Percentiles rank a stretch among this genome's conserved stretches.
Conservation (phyloP, 1,140 invertebrate species). For the Riptortus pedestris region DNA sequence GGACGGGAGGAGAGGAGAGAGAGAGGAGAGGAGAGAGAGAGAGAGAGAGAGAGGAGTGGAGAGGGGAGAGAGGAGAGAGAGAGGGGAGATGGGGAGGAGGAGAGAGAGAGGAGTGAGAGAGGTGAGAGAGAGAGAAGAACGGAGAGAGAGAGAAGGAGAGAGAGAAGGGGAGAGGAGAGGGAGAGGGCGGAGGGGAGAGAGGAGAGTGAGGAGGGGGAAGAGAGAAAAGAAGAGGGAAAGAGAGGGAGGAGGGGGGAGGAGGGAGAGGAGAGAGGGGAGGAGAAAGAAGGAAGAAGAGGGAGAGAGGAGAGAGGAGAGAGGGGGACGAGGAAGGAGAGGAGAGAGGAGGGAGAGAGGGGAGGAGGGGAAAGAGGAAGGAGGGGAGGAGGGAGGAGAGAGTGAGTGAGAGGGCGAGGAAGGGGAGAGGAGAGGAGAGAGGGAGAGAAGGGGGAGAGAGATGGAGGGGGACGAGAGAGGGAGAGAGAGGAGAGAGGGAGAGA, state of each 20-base stretch:
- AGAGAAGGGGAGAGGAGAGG: neutral
- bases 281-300: neutral
- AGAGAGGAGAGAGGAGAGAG: neutral
- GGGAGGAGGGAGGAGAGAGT: neutral
- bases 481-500: too few species aligned
- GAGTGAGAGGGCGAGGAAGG: slow-evolving; percentile 5
- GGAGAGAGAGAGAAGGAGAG: too few species aligned
- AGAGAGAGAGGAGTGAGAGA: too few species aligned
- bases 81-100: too few species aligned
- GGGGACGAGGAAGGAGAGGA: neutral
- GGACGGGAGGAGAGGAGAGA: too few species aligned
- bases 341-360: neutral
- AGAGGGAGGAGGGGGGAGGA: neutral
- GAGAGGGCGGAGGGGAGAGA: neutral
- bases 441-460: too few species aligned
- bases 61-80: too few species aligned
- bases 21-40: too few species aligned
- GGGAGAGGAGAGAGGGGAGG: neutral
- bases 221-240: neutral
- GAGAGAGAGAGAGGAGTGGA: too few species aligned
- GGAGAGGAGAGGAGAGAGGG: neutral
- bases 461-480: too few species aligned
- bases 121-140: too few species aligned
- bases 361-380: neutral
- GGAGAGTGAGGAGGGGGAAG: too few species aligned